Percentiles rank a stretch among this genome's conserved stretches.
Conservation (phyloP, 2,113 vertebrate genomes). For the Stictonetta naevosa region DNA sequence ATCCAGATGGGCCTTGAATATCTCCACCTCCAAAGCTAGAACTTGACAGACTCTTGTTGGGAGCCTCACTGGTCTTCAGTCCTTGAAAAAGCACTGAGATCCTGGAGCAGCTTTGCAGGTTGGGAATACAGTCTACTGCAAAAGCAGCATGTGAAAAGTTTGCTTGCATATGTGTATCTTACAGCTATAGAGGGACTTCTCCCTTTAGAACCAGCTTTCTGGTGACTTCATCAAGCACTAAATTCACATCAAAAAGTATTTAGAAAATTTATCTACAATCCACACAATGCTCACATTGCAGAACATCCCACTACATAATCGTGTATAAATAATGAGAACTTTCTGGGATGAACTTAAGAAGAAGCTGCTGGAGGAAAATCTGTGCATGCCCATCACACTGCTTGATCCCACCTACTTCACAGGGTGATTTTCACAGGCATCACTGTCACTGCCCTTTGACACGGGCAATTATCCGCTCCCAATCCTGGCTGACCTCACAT, state of each 20-base stretch:
- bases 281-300: fast-evolving
- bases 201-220: not conserved
- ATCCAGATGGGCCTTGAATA: too few relatives aligned
- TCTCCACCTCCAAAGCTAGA: not conserved
- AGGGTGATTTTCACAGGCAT: slow-evolving; percentile 38
- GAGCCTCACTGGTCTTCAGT: not conserved
- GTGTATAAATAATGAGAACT: not conserved
- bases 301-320: not conserved
- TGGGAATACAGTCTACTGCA: not conserved
- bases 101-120: not conserved
- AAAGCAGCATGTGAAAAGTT: not conserved
- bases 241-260: not conserved
- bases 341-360: not conserved
- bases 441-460: slow-evolving; percentile 60
- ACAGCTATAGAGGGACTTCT: not conserved
- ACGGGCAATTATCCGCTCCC: slow-evolving; percentile 38
- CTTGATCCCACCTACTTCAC: slow-evolving; percentile 53
- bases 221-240: not conserved
- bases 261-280: not conserved
- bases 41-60: not conserved
- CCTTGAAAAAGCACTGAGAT: not conserved
- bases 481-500: slow-evolving; percentile 52
- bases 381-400: not conserved
- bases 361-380: not conserved
- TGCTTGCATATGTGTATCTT: not conserved